Percentiles rank a stretch among this genome's conserved stretches.
Evolutionary conservation across 1,140 invertebrate species (phyloP).

Genomic region (Uloborus diversus): DNA sequence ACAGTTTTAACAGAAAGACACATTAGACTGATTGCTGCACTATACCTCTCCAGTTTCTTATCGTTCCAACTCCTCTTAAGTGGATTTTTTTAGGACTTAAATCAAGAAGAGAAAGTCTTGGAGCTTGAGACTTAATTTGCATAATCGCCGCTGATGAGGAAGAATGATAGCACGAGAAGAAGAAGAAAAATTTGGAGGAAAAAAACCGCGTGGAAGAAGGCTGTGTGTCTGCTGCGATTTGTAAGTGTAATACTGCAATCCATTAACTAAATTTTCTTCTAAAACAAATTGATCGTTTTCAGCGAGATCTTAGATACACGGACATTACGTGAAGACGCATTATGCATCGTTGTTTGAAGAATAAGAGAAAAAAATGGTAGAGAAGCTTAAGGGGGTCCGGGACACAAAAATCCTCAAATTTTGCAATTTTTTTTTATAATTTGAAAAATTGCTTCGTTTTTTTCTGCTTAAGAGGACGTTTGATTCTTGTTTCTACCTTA

Average conservation of each 20-base stretch:
- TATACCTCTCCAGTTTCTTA: background rate
- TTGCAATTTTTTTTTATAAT: too few species aligned
- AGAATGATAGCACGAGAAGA: background rate
- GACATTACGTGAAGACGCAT: too few species aligned
- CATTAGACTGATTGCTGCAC: conserved; percentile 29
- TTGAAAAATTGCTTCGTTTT: too few species aligned
- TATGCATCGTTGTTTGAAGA: too few species aligned
- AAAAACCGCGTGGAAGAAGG: too few species aligned
- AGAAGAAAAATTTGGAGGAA: background rate
- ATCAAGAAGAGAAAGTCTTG: background rate
- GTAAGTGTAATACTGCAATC: background rate
- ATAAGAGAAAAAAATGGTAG: too few species aligned
- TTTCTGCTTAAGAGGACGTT: too few species aligned
- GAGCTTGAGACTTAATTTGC: conserved; percentile 25
- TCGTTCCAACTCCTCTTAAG: background rate
- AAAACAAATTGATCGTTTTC: conserved; percentile 33
- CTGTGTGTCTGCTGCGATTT: too few species aligned
- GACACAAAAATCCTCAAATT: too few species aligned
- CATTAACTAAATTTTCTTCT: conserved; percentile 33
- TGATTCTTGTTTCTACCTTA: too few species aligned
- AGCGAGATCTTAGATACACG: background rate
- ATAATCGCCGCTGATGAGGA: conserved; percentile 33
- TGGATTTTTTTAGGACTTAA: background rate
- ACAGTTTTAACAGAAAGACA: too few species aligned
- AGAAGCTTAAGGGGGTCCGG: too few species aligned